Percentiles rank a stretch among this genome's conserved stretches.
phyloP scores from a whole-genome alignment of 2,113 vertebrate genomes.

The Pimephales promelas region DNA sequence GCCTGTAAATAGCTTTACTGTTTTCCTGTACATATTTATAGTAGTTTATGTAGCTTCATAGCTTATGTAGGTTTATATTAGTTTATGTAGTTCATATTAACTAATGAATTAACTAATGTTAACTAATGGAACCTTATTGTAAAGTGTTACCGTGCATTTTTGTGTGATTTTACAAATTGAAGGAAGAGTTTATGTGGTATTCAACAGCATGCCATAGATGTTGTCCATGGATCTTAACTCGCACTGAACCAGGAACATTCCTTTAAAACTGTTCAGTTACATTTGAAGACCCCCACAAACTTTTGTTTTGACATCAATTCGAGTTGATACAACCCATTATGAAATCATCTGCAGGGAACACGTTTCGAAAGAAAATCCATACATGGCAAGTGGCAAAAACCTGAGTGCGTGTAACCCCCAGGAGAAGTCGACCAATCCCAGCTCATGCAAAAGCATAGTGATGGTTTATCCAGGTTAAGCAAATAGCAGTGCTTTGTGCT shows the following conservation, averaged over 20 bases:
- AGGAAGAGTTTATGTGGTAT: not conserved
- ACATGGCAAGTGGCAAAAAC: not conserved
- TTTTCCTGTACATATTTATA: no score
- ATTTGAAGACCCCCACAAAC: conserved; percentile 18
- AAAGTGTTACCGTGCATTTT: no score
- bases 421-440: not conserved
- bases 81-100: no score
- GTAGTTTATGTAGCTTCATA: no score
- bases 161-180: conserved; percentile 17
- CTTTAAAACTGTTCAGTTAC: conserved; percentile 29
- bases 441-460: not conserved
- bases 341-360: conserved; percentile 1
- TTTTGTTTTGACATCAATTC: conserved; percentile 26
- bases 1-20: no score
- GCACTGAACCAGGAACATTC: conserved; percentile 15
- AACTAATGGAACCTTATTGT: no score
- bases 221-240: conserved; percentile 27
- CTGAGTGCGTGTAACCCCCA: not conserved
- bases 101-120: no score
- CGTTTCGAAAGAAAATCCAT: not conserved
- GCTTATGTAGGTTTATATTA: no score
- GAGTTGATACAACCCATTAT: not conserved
- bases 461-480: conserved; percentile 44
- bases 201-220: conserved; percentile 18
- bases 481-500: conserved; percentile 34